A percentile compares a stretch with the other conserved stretches of the same genome.
Evolutionary conservation across 2,888 invertebrate genomes (phyloP).

Genomic region (Pachycephus smyrnensis): DNA sequence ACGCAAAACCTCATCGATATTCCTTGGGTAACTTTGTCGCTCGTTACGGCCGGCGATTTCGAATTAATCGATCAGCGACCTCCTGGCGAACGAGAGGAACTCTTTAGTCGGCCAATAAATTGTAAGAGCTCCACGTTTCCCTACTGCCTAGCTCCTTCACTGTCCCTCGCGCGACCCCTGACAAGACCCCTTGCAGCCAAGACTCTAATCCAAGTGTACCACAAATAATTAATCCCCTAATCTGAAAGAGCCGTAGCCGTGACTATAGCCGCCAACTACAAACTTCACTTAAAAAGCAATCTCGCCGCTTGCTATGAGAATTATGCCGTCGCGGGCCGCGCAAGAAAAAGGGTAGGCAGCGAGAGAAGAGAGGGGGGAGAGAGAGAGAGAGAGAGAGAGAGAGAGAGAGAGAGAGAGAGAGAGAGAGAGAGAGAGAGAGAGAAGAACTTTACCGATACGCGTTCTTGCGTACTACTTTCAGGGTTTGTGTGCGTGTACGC

Average conservation of each 20-base stretch:
- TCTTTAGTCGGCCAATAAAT: background rate
- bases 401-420: too few relatives aligned
- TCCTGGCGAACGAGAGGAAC: background rate
- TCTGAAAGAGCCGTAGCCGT: slow-evolving; percentile 25
- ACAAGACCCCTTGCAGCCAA: background rate
- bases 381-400: too few relatives aligned
- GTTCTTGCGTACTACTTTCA: too few relatives aligned
- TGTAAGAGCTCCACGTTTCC: too few relatives aligned
- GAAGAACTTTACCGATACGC: too few relatives aligned
- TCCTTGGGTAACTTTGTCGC: background rate
- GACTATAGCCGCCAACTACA: slow-evolving; percentile 20
- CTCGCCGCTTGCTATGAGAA: slow-evolving; percentile 42
- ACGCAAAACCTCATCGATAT: background rate
- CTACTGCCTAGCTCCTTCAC: too few relatives aligned
- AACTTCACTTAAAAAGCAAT: slow-evolving; percentile 50
- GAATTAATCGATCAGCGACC: background rate
- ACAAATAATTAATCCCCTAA: slow-evolving; percentile 52
- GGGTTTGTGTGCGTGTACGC: too few relatives aligned
- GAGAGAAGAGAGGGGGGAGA: slow-evolving; percentile 16
- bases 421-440: too few relatives aligned
- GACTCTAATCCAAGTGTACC: slow-evolving; percentile 32
- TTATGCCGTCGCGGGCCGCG: slow-evolving; percentile 30
- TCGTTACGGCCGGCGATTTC: background rate
- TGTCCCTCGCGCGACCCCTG: too few relatives aligned
- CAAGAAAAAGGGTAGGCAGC: slow-evolving; percentile 31